Percentiles rank a stretch among this genome's conserved stretches.
These are phyloP conservation scores for Trissolcus basalis DNA, from an alignment of 1,140 invertebrate species.

Conservation along the genomic window DNA sequence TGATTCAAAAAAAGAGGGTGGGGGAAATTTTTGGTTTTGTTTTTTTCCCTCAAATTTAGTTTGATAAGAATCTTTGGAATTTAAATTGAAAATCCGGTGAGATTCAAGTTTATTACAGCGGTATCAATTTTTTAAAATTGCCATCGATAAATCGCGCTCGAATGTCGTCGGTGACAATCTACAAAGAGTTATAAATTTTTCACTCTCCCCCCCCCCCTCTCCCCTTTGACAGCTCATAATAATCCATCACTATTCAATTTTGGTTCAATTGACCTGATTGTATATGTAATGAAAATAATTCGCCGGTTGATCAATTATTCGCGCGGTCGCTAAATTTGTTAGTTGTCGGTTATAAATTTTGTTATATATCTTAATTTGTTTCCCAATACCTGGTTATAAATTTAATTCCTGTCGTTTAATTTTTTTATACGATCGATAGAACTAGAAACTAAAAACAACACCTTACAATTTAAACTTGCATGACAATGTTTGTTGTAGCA, in stretches of 20 bases:
- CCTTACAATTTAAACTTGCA: no score
- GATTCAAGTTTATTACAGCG: background rate
- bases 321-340: background rate
- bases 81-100: background rate
- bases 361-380: no score
- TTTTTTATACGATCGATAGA: no score
- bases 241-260: conserved; percentile 9
- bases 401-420: no score
- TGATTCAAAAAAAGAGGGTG: no score
- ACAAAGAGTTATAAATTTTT: conserved; percentile 14
- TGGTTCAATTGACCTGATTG: conserved; percentile 5
- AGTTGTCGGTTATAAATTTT: background rate
- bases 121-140: background rate
- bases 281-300: conserved; percentile 22
- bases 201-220: no score
- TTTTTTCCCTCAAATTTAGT: no score
- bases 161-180: background rate
- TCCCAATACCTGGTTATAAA: no score
- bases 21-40: no score
- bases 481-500: no score
- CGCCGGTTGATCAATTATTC: conserved; percentile 10
- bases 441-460: no score
- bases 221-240: conserved; percentile 1
- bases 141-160: background rate
- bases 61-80: background rate